Base-by-base conservation (phyloP, 2,797 vertebrate species). In the Enteromius viviparus region DNA sequence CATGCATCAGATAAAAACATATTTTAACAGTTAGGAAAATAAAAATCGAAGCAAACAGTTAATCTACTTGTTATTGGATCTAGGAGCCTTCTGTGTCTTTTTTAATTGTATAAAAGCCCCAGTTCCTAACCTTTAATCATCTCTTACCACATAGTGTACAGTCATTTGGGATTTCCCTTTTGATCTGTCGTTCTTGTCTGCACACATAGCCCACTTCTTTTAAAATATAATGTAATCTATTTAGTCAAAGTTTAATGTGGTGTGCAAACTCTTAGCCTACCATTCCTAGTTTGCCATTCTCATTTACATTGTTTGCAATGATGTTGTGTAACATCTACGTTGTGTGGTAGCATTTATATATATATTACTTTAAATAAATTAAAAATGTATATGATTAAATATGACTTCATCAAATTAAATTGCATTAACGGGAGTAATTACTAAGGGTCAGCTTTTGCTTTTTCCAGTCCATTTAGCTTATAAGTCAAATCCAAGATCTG, bases 51-150 rank as follows among this genome's bases (percentile, higher is more conserved):
- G 37, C 14, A 64, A 40, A 26, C 8, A n/a, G 49, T 75, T 75
- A 1, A 32, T 64, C 55, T 6, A 2, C 29, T 82, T 74, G 14
- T 32, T 37, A 40, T 76, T 55, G 76, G 34, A 66, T 40, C 47
- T 12, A 10, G 23, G 2, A 15, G 15, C 3, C 29, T 60, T 51
- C 19, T 51, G 2, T 34, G 21, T 37, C 14, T 47, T 65, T 74
- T 70, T 74, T 65, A 64, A 74, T 65, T 65, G 42, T 53, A 51
- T 74, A 53, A 81, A 64, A 81, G 1, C 26, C 70, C 26, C 29
- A 12, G 21, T 40, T 53, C 32, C 58, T 51, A 65, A 81, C 69
- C 55, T 74, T 72, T 74, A 81, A 81, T 81, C 58, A 81, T 75
- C 80, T 65, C 12, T 51, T 14, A 65, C 58, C 80, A 74, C 80